Conservation (phyloP, 92 coral and sea anemone species). For the Parazoanthus swiftii region DNA sequence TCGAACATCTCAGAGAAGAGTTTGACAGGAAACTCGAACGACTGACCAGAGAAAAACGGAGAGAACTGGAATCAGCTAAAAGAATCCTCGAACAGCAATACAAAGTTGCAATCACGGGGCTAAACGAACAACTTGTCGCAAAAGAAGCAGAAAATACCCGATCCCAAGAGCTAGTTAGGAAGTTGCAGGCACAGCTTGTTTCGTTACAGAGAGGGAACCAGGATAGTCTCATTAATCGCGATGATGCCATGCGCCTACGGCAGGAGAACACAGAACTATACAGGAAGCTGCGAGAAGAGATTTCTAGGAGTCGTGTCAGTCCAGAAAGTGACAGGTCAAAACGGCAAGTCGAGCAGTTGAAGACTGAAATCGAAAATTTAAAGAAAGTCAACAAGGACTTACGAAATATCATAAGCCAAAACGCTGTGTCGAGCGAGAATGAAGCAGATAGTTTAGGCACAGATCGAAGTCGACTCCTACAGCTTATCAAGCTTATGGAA, state of each 20-base stretch:
- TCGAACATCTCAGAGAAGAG: slow-evolving; percentile 66
- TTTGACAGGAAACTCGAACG: slow-evolving; percentile 72
- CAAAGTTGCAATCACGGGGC: slow-evolving; percentile 45
- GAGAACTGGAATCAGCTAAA: slow-evolving; percentile 65
- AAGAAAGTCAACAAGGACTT: slow-evolving; percentile 70
- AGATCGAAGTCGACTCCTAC: slow-evolving; percentile 53
- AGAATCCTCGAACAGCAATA: slow-evolving; percentile 58
- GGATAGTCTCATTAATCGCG: slow-evolving; percentile 41
- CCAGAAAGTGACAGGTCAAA: slow-evolving; percentile 37
- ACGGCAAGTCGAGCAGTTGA: slow-evolving; percentile 54
- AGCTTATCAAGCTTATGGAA: slow-evolving; percentile 83
- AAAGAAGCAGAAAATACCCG: slow-evolving; percentile 61
- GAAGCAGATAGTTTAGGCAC: slow-evolving; percentile 53
- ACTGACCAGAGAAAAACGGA: slow-evolving; percentile 67
- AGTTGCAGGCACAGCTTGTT: slow-evolving; percentile 52
- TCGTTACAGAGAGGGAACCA: slow-evolving; percentile 41
- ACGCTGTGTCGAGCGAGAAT: slow-evolving; percentile 40
- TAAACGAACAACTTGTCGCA: slow-evolving; percentile 57
- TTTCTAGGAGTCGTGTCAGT: slow-evolving; percentile 40
- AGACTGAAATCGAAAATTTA: slow-evolving; percentile 62
- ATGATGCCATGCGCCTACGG: slow-evolving; percentile 51
- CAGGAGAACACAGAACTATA: slow-evolving; percentile 73
- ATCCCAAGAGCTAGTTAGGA: slow-evolving; percentile 55
- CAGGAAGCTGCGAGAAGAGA: slow-evolving; percentile 68
- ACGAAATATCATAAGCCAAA: slow-evolving; percentile 45